Base-by-base conservation (phyloP, 2,888 invertebrate species). In the Tipula lateralis region DNA sequence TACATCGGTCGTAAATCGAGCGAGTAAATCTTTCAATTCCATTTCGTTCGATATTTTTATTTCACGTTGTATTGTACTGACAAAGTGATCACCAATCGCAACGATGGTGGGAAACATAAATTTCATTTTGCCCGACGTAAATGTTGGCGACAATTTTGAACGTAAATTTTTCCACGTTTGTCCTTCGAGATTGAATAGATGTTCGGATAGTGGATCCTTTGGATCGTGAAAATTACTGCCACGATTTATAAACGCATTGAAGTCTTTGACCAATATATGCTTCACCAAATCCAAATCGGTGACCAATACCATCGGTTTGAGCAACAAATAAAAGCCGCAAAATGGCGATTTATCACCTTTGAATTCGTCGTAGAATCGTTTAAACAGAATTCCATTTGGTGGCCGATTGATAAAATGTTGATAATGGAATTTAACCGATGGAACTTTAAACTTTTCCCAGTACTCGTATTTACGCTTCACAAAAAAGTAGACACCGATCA, bases 1-100 rank as follows among this genome's bases (percentile, higher is more conserved):
- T 0, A 92, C 91, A 86, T 92, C 92, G 12, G 91, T 91, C 1
- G 91, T 91, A 86, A 89, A 92, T 2, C 90, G 88, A 0, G 90
- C 89, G 30, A 89, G 87, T 6, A 90, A 85, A 36, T 91, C 90
- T 86, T 90, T 90, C 0, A 91, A 87, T 84, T 92, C 91, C 0
- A 90, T 85, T 0, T 88, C 87, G 12, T 87, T 39, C 0, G 84
- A 84, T 13, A 87, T 84, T 1, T 88, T 39, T 86, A 87, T 83
- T 85, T 89, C 83, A 87, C 6, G 5, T 13, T 29, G 1, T 9
- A 82, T 13, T 19, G 9, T 19, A 4, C 24, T 81, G 16, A 12
- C 12, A 85, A 89, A 86, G 36, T 29, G 88, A 88, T 0, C 84
- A 0, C 88, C 88, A 0, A 91, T 90, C n/a, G n/a, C n/a, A n/a